Conservation (phyloP, 2,888 invertebrate species). For the Malthinus seriepunctatus region DNA sequence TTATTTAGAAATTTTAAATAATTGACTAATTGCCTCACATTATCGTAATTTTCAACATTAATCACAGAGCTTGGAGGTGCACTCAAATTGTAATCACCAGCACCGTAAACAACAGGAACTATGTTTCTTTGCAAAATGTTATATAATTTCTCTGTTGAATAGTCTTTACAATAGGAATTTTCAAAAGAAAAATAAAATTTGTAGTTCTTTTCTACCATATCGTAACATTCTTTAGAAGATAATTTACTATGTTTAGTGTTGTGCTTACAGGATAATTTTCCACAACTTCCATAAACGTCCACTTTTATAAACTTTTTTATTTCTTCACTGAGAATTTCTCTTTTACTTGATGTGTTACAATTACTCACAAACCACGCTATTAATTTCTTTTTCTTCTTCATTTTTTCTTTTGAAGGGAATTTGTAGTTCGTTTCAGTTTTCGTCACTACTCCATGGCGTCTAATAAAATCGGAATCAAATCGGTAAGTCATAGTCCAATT, state of each 20-base stretch:
- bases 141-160: conserved; percentile 67
- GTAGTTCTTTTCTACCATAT: conserved; percentile 61
- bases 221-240: conserved; percentile 49
- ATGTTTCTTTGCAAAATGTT: conserved; percentile 61
- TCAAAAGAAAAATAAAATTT: conserved; percentile 75
- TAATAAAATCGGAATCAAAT: conserved; percentile 49
- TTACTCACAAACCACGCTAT: conserved; percentile 63
- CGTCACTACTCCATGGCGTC: conserved; percentile 48
- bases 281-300: conserved; percentile 68
- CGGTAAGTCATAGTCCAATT: conserved; percentile 63
- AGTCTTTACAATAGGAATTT: conserved; percentile 70
- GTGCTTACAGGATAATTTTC: conserved; percentile 48
- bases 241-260: conserved; percentile 57
- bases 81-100: conserved; percentile 61
- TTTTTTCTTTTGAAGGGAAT: conserved; percentile 24
- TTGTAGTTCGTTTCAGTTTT: conserved; percentile 28
- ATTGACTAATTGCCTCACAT: conserved; percentile 56
- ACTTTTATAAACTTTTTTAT: conserved; percentile 61
- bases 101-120: conserved; percentile 70
- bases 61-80: conserved; percentile 60
- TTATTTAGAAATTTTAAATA: conserved; percentile 57
- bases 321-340: conserved; percentile 54
- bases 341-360: conserved; percentile 55
- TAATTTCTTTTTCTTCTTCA: conserved; percentile 52
- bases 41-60: conserved; percentile 60